These are phyloP conservation scores for Cotesia chilonis DNA, from an alignment of 1,140 invertebrate genomes.

Conservation along the genomic window DNA sequence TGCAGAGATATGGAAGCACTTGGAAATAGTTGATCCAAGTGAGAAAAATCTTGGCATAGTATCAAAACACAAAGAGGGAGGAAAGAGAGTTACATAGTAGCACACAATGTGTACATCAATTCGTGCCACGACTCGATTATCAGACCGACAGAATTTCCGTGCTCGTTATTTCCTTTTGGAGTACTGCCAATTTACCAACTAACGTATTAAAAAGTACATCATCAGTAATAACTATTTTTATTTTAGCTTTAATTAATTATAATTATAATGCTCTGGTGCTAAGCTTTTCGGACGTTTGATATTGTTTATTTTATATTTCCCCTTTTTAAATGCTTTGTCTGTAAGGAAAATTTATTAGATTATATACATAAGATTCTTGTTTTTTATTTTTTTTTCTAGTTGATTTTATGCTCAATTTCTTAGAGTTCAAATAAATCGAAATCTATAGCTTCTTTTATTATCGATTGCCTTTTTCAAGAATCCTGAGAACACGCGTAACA, in stretches of 20 bases:
- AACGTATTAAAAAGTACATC: neutral
- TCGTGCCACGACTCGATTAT: conserved; percentile 58
- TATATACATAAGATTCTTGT: too few species aligned
- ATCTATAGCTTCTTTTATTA: too few species aligned
- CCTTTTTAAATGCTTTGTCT: too few species aligned
- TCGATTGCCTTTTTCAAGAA: too few species aligned
- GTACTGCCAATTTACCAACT: conserved; percentile 43
- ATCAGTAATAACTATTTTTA: conserved; percentile 1
- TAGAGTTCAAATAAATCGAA: too few species aligned
- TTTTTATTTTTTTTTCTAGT: too few species aligned
- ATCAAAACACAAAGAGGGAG: conserved; percentile 54
- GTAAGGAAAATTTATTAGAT: too few species aligned
- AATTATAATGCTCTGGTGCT: too few species aligned
- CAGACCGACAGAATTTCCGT: conserved; percentile 44
- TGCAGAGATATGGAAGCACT: conserved; percentile 16
- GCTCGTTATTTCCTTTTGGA: conserved; percentile 52
- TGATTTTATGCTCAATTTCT: too few species aligned
- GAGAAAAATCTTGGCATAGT: conserved; percentile 52
- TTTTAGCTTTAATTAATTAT: neutral
- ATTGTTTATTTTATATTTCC: too few species aligned
- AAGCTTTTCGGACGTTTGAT: too few species aligned
- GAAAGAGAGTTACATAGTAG: conserved; percentile 26
- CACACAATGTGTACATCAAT: conserved; percentile 55
- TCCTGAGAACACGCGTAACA: too few species aligned
- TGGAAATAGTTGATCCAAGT: conserved; percentile 31